Conservation (phyloP, 2,888 invertebrate genomes). For the Philhelius pedissequus region DNA sequence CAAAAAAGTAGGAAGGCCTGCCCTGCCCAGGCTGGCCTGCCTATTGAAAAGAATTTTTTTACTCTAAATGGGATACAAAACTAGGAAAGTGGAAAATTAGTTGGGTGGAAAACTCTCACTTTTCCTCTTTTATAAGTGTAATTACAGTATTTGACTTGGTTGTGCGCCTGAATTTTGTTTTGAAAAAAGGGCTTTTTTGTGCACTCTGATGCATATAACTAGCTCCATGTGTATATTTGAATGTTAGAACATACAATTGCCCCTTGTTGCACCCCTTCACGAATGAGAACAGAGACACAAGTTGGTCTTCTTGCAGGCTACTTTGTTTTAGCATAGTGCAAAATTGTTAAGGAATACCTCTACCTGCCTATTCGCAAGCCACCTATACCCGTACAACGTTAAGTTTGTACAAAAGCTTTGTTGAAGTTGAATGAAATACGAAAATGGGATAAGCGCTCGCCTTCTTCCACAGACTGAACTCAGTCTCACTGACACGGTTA, state of each 20-base stretch:
- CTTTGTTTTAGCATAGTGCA: constrained; percentile 27
- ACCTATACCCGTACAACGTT: neutral
- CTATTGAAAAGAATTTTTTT: neutral
- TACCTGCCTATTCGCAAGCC: neutral
- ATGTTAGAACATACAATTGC: constrained; percentile 11
- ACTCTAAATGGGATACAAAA: constrained; percentile 30
- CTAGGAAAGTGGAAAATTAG: constrained; percentile 60
- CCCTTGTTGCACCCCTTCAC: constrained; percentile 34
- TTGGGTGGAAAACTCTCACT: constrained; percentile 45
- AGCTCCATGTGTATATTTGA: neutral
- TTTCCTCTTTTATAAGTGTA: constrained; percentile 36
- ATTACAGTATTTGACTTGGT: constrained; percentile 55
- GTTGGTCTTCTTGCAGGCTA: constrained; percentile 18
- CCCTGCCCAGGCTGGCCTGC: neutral
- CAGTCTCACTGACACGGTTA: constrained; percentile 39
- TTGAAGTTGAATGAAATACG: constrained; percentile 36
- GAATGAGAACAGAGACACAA: constrained; percentile 15
- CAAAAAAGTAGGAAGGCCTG: neutral
- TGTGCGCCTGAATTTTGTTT: constrained; percentile 15
- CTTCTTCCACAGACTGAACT: constrained; percentile 17
- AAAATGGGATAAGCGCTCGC: constrained; percentile 55
- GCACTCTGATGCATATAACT: neutral
- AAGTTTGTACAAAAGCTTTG: constrained; percentile 36
- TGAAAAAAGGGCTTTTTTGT: neutral
- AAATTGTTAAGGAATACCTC: constrained; percentile 14